These are phyloP conservation scores for Pandemis corylana DNA, from an alignment of 2,888 invertebrate genomes.

Conservation along the genomic window DNA sequence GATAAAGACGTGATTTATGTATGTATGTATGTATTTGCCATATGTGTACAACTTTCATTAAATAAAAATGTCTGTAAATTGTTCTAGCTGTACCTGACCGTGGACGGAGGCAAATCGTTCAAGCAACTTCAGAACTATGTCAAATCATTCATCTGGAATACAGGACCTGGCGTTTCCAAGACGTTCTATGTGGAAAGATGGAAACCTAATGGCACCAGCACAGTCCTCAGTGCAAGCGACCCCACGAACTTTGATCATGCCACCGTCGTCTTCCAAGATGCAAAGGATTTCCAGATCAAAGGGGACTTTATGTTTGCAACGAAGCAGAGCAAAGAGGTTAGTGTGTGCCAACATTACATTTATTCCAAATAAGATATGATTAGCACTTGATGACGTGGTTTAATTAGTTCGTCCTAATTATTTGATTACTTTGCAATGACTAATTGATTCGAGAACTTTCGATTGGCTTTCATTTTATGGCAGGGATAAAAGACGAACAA, in stretches of 20 bases:
- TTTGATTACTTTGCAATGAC: too few species aligned
- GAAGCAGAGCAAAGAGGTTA: constrained; percentile 86
- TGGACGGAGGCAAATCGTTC: constrained; percentile 91
- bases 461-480: too few species aligned
- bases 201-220: constrained; percentile 86
- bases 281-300: constrained; percentile 92
- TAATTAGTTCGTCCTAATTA: too few species aligned
- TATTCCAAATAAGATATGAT: too few species aligned
- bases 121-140: constrained; percentile 88
- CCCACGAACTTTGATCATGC: constrained; percentile 81
- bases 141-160: constrained; percentile 91
- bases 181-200: constrained; percentile 89
- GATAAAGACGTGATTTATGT: too few species aligned
- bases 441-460: too few species aligned
- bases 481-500: too few species aligned
- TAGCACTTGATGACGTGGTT: too few species aligned
- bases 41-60: too few species aligned
- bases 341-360: too few species aligned
- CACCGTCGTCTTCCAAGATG: constrained; percentile 86
- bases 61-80: constrained; percentile 9
- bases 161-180: constrained; percentile 74
- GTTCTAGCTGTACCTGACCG: constrained; percentile 90
- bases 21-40: too few species aligned
- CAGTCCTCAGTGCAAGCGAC: constrained; percentile 88
- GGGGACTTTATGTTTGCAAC: constrained; percentile 95